Conservation (phyloP, 2,113 vertebrate species). For the Hoplias malabaricus region DNA sequence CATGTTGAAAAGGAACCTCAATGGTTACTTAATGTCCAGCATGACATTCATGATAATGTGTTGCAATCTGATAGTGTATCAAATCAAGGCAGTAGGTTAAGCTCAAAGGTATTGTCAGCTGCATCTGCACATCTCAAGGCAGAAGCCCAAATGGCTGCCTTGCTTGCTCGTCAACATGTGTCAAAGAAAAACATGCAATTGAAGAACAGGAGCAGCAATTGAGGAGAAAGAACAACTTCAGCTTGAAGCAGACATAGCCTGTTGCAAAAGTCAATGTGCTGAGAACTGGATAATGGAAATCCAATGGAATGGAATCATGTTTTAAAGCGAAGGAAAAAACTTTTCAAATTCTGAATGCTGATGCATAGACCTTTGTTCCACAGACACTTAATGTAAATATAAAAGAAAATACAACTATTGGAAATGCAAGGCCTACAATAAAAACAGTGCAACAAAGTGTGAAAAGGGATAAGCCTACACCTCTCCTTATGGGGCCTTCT, state of each 20-base stretch:
- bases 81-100: no score
- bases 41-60: no score
- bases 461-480: neutral
- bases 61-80: no score
- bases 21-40: no score
- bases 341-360: neutral
- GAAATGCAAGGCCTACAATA: no score
- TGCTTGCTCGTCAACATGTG: no score
- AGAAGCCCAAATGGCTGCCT: no score
- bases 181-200: no score
- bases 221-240: conserved; percentile 26
- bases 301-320: conserved; percentile 33
- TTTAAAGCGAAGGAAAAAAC: conserved; percentile 13
- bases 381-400: neutral
- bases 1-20: no score
- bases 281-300: neutral
- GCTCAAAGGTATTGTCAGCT: no score
- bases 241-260: conserved; percentile 32
- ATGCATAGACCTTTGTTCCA: conserved; percentile 30
- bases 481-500: neutral
- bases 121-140: no score
- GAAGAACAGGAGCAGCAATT: no score
- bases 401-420: neutral
- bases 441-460: neutral
- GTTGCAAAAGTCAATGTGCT: conserved; percentile 18